These are phyloP conservation scores for Brachyrhaphis roseni DNA, from an alignment of 2,797 vertebrate genomes.

Conservation along the genomic window DNA sequence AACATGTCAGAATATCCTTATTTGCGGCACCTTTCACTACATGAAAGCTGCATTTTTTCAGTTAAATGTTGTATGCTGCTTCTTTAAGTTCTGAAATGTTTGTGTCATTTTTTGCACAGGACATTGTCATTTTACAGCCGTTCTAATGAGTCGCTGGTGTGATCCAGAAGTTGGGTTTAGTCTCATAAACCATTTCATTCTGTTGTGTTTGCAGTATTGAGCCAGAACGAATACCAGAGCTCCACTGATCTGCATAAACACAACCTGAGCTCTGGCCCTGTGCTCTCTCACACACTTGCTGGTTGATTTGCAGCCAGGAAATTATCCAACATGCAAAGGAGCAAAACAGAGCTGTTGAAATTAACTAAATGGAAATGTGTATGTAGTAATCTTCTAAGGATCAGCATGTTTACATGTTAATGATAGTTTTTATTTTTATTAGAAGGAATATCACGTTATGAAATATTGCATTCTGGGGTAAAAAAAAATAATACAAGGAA, in stretches of 20 bases:
- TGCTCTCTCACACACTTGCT: constrained; percentile 25
- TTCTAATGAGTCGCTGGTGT: constrained; percentile 9
- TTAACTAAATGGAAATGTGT: constrained; percentile 16
- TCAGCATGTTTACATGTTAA: constrained; percentile 36
- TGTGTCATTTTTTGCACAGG: not conserved
- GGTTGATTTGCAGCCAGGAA: constrained; percentile 32
- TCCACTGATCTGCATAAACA: constrained; percentile 48
- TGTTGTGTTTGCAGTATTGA: constrained; percentile 32
- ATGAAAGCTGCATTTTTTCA: constrained; percentile 1
- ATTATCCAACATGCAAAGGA: constrained; percentile 34
- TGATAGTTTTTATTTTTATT: constrained; percentile 11
- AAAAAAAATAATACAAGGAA: constrained; percentile 5
- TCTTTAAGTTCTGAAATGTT: not conserved
- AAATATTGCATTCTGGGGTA: constrained; percentile 32
- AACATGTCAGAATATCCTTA: not conserved
- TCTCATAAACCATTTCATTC: constrained; percentile 19
- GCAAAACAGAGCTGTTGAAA: constrained; percentile 19
- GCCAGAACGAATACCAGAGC: constrained; percentile 26
- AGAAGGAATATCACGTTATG: constrained; percentile 34
- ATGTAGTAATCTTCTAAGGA: constrained; percentile 17
- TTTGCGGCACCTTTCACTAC: not conserved
- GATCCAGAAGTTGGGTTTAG: constrained; percentile 2
- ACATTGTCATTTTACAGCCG: constrained; percentile 3
- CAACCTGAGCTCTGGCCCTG: constrained; percentile 26
- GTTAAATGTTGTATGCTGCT: not conserved